Base-by-base conservation (phyloP, 2,888 invertebrate genomes). In the Chrysolina americana region DNA sequence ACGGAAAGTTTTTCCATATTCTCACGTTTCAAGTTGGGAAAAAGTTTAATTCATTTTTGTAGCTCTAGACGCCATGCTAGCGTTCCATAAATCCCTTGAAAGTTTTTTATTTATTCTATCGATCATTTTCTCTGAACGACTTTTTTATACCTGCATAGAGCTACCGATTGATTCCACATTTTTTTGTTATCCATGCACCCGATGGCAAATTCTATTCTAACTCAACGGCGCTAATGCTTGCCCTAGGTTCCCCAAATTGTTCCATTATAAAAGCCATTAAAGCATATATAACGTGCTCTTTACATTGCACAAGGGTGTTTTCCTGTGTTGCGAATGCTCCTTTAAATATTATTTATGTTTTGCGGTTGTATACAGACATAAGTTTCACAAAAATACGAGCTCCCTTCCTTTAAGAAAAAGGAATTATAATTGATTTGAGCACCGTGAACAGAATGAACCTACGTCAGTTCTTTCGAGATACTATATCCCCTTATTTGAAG, bases 261-360 rank as follows among this genome's bases (percentile, higher is more conserved):
- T 84, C 83, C 80, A 85, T 85, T 85, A 85, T 82, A 78, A 83
- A 82, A 84, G 76, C 81, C 83, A 84, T 83, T 82, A 83, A 81
- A 77, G 84, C 84, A 82, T 83, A 78, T 79, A 79, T 81, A 85
- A 85, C 79, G 59, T 76, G 79, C 80, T 80, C 80, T 83, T 81
- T 80, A 81, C 80, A 82, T 83, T 81, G 81, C 81, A 79, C 79
- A 79, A 80, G 74, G 77, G 77, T 77, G 79, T 77, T 80, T 79
- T 75, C 74, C 75, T 76, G 71, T 79, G 78, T 78, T 78, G 79
- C 79, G 80, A 71, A 79, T 77, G 36, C 23, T 59, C 23, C 78
- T 78, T 73, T 53, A 75, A 81, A 80, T 76, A 74, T 79, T 78
- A 75, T 78, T 80, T 78, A 75, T 77, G 76, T 75, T 79, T 77